phyloP scores from a whole-genome alignment of 2,888 invertebrate species.

The Dendrolimus pini region DNA sequence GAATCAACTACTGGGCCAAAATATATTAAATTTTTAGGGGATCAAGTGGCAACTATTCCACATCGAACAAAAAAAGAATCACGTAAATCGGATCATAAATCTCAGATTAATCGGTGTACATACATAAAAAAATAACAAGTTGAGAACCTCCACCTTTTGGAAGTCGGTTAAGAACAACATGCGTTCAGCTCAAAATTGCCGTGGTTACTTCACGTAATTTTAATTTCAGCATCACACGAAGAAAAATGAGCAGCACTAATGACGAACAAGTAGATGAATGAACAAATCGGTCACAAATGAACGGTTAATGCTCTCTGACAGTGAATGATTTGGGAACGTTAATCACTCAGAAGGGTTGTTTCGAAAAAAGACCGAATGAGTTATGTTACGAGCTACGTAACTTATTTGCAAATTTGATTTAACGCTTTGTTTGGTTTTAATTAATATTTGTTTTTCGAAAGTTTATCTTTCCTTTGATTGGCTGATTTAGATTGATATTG shows the following conservation, averaged over 20 bases:
- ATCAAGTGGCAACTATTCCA: no score
- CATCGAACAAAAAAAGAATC: no score
- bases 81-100: no score
- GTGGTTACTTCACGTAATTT: neutral
- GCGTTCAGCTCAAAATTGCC: constrained; percentile 5
- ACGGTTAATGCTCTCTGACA: constrained; percentile 44
- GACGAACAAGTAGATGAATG: constrained; percentile 37
- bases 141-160: no score
- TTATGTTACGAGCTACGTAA: constrained; percentile 16
- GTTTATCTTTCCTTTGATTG: neutral
- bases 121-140: no score
- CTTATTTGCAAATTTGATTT: constrained; percentile 18
- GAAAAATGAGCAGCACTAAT: constrained; percentile 24
- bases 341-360: constrained; percentile 32
- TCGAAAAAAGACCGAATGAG: constrained; percentile 8
- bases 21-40: no score
- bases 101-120: no score
- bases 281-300: constrained; percentile 45
- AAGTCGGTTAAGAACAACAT: constrained; percentile 15
- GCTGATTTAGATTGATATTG: no score
- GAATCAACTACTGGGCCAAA: no score
- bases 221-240: constrained; percentile 1
- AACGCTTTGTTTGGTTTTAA: constrained; percentile 8
- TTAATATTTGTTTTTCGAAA: neutral
- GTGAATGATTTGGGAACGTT: constrained; percentile 46